Conservation (phyloP, 2,888 invertebrate species). For the Latheticus oryzae region DNA sequence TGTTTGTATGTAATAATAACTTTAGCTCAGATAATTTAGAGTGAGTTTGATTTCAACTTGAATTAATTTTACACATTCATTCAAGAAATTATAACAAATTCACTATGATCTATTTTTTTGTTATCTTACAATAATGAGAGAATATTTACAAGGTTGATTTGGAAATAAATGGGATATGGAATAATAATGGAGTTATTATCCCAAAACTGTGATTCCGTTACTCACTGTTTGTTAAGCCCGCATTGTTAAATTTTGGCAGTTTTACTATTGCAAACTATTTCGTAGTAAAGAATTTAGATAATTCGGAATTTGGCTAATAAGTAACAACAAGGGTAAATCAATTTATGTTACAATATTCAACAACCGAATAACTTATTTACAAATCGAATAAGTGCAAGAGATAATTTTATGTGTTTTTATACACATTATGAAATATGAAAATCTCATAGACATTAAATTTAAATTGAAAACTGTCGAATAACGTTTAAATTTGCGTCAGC, state of each 20-base stretch:
- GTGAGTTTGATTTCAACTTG: constrained; percentile 28
- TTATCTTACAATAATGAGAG: constrained; percentile 41
- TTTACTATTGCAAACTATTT: constrained; percentile 25
- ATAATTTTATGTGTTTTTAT: constrained; percentile 32
- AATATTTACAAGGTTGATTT: constrained; percentile 37
- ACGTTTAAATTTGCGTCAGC: constrained; percentile 22
- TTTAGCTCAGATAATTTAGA: constrained; percentile 11
- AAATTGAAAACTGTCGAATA: constrained; percentile 36
- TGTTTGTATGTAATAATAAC: constrained; percentile 4
- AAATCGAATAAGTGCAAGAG: constrained; percentile 39
- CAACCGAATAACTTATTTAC: constrained; percentile 41
- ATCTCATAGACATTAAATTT: constrained; percentile 40
- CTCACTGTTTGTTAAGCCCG: no score
- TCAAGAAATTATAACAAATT: constrained; percentile 40
- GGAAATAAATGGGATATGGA: constrained; percentile 12
- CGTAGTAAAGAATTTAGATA: constrained; percentile 11
- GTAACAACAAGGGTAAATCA: constrained; percentile 32
- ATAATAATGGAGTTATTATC: constrained; percentile 1
- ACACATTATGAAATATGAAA: constrained; percentile 37
- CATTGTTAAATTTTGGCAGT: constrained; percentile 35
- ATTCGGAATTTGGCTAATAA: constrained; percentile 38
- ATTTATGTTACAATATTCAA: constrained; percentile 35
- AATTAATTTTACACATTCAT: constrained; percentile 32
- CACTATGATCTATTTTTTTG: constrained; percentile 31
- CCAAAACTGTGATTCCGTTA: no score